Base-by-base conservation (phyloP, 2,113 vertebrate species). In the Rhinolophus sinicus region DNA sequence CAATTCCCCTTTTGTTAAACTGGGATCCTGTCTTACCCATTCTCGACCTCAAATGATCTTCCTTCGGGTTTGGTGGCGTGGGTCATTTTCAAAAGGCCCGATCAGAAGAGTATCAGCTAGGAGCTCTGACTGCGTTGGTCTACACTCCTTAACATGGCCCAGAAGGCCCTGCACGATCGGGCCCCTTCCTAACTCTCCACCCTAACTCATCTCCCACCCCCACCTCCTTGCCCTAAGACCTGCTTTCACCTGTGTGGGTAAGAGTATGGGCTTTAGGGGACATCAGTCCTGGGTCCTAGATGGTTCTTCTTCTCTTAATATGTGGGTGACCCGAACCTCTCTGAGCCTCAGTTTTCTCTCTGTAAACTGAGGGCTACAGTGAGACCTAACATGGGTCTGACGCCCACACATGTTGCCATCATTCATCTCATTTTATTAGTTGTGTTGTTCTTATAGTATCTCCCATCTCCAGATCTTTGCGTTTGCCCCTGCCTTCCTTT, bases 311-410 rank as follows among this genome's bases (percentile, higher is more conserved):
- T 30, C 64, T 26, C 72, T 65, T 82, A 64, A 30, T 69, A 54
- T 44, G 67, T 5, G 5, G 38, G 50, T 82, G 78, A 80, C 44
- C 77, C 70, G 28, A 60, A 58, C 22, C 54, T 92, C 58, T 70
- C 58, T 8, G 76, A 90, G 58, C 52, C 88, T 94, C 26, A 18
- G 54, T 86, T 77, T 96, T 80, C 93, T 75, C 83, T 95, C 87
- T 90, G 58, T 73, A 90, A 95, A 93, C 22, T 6, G 5, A 70
- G 28, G 64, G 54, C 62, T 30, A 0, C 30, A 18, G 44, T 52
- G 88, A 93, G 90, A 76, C 70, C 44, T 33, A 30, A 54, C 21
- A 11, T 19, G 38, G 60, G 70, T 12, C 93, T 84, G 78, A 40
- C 19, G 73, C 56, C 70, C 73, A 38, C 15, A 19, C 50, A 0